Evolutionary conservation across 2,113 vertebrate species (phyloP), one percentile per base, ranked within the genome.

Genomic region (Corythornis cristatus): DNA sequence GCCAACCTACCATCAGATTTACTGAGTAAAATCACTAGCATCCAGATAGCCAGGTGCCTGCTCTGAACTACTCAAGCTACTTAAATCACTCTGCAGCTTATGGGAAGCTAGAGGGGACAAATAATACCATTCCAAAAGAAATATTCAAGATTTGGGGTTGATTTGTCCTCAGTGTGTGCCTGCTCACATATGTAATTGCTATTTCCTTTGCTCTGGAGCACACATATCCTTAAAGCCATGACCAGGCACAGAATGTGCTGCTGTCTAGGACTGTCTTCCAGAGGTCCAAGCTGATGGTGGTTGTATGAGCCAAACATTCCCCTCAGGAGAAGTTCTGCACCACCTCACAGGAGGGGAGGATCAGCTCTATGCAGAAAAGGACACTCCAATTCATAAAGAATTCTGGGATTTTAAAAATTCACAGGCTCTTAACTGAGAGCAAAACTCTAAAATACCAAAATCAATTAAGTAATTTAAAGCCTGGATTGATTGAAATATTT

Each of bases 141-240:
- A 31, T n/a, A n/a, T 3, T 48, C 43, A 40, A n/a, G 51, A 19
- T 21, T 15, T 9, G 43, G 5, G 23, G 56, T 57, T 21, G 54
- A 23, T 14, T 7, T 16, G 11, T 37, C n/a, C 22, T 11, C 35
- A 2, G 15, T 4, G 4, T 0, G 6, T 3, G 15, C 8, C 35
- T n/a, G 12, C 12, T 42, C n/a, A 7, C 1, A 6, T 1, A 14
- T 12, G 1, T 2, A 9, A 10, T 33, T 11, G 22, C 29, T 5
- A 2, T 8, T 43, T 6, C 15, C 6, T 33, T 23, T 5, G 22
- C 48, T 51, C 35, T 10, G 2, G 54, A 56, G 56, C 54, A 10
- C 29, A 1, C 14, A 3, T 46, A 35, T 5, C 66, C 48, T 7
- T 8, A n/a, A 25, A 43, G 67, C 40, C 67, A 22, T 2, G 2